Conservation (phyloP, 1,140 invertebrate genomes). For the Scaptomyza hsui region DNA sequence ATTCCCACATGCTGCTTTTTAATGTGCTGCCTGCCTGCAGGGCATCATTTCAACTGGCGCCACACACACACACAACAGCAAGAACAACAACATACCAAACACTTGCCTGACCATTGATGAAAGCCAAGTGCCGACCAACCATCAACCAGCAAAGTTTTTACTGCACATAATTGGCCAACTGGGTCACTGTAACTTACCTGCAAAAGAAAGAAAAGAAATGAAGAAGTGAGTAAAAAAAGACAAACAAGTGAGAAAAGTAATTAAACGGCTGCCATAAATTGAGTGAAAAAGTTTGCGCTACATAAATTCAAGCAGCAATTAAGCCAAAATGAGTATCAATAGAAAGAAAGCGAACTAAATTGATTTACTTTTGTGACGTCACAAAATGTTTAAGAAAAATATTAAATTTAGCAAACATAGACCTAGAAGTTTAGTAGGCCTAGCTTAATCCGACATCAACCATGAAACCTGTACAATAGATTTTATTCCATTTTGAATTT, state of each 20-base stretch:
- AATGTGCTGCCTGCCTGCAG: conserved; percentile 47
- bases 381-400: neutral
- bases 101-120: conserved; percentile 47
- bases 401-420: too few relatives aligned
- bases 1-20: conserved; percentile 61
- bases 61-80: conserved; percentile 31
- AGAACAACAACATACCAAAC: conserved; percentile 10
- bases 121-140: conserved; percentile 47
- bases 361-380: too few relatives aligned
- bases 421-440: neutral
- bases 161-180: conserved; percentile 61
- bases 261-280: conserved; percentile 65
- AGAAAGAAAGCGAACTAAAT: conserved; percentile 23
- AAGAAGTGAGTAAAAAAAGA: conserved; percentile 19
- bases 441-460: neutral
- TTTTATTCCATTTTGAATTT: neutral
- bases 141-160: conserved; percentile 1
- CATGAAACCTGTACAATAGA: neutral
- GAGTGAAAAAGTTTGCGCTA: conserved; percentile 44
- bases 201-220: conserved; percentile 47
- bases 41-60: conserved; percentile 35
- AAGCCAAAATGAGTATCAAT: conserved; percentile 20
- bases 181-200: conserved; percentile 74
- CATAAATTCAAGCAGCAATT: conserved; percentile 52
- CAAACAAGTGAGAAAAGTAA: conserved; percentile 47